A percentile compares a stretch with the other conserved stretches of the same genome.
These are phyloP conservation scores for Brachionus paranguensis DNA, from an alignment of 1,140 invertebrate genomes.

Conservation along the genomic window DNA sequence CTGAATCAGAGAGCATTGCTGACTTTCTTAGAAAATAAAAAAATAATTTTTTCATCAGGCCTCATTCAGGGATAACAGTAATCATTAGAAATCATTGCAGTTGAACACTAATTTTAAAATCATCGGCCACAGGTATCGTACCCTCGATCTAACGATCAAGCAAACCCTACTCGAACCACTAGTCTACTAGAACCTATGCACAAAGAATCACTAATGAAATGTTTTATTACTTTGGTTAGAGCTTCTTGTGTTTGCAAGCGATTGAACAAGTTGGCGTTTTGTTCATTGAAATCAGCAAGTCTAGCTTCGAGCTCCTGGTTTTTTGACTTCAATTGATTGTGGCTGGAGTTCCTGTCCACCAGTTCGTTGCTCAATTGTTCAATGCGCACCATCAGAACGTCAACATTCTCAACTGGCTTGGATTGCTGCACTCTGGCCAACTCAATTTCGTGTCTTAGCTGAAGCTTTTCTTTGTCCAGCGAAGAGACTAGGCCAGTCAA, in stretches of 20 bases:
- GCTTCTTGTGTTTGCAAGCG: slow-evolving; percentile 11
- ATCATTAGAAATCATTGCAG: slow-evolving; percentile 20
- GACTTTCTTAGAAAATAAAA: too few relatives aligned
- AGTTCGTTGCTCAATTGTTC: neutral
- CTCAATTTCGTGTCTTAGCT: neutral
- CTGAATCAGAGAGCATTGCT: too few relatives aligned
- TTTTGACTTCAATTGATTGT: neutral
- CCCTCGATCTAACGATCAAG: neutral
- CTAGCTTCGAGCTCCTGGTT: neutral
- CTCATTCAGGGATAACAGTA: slow-evolving; percentile 1
- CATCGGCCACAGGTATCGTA: slow-evolving; percentile 1
- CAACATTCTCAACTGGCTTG: neutral
- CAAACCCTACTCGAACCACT: neutral
- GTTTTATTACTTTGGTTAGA: neutral
- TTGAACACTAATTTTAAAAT: slow-evolving; percentile 23
- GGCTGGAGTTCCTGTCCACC: neutral
- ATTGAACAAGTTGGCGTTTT: neutral
- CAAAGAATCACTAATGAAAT: neutral
- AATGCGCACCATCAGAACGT: neutral
- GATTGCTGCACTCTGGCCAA: neutral
- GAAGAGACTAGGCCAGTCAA: neutral
- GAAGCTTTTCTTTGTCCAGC: neutral
- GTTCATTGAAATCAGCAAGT: neutral
- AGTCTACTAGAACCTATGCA: neutral
- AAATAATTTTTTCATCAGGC: neutral